These are phyloP conservation scores for Nipponia nippon DNA, from an alignment of 2,113 vertebrate genomes.

Conservation along the genomic window DNA sequence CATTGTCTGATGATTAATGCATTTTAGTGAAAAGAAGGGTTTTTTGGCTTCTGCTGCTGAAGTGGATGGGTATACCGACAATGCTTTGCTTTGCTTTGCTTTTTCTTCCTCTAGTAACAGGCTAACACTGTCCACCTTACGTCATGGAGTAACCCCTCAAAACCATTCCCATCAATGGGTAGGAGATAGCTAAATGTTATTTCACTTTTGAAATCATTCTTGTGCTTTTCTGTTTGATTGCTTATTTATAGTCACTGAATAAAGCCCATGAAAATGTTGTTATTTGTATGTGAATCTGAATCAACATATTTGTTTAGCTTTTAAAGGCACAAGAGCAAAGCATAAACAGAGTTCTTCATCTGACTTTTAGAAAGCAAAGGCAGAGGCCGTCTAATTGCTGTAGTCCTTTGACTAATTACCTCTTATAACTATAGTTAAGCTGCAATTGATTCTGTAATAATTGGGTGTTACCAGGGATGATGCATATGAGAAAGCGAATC, in stretches of 20 bases:
- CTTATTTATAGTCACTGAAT: not conserved
- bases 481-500: not conserved
- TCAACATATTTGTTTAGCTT: not conserved
- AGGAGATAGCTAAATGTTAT: not conserved
- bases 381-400: not conserved
- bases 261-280: not conserved
- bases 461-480: not conserved
- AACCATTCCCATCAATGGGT: not conserved
- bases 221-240: not conserved
- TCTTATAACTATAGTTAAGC: not conserved
- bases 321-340: not conserved
- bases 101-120: not conserved
- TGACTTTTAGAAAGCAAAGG: not conserved
- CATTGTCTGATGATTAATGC: not conserved
- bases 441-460: conserved; percentile 24
- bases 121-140: not conserved
- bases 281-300: not conserved
- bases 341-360: not conserved
- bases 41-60: not conserved
- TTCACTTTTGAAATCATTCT: not conserved
- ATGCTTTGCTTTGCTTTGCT: not conserved
- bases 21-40: not conserved
- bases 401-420: not conserved
- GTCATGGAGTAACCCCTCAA: not conserved
- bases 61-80: not conserved